Conservation (phyloP, 2,113 vertebrate genomes). For the Menidia beryllina region DNA sequence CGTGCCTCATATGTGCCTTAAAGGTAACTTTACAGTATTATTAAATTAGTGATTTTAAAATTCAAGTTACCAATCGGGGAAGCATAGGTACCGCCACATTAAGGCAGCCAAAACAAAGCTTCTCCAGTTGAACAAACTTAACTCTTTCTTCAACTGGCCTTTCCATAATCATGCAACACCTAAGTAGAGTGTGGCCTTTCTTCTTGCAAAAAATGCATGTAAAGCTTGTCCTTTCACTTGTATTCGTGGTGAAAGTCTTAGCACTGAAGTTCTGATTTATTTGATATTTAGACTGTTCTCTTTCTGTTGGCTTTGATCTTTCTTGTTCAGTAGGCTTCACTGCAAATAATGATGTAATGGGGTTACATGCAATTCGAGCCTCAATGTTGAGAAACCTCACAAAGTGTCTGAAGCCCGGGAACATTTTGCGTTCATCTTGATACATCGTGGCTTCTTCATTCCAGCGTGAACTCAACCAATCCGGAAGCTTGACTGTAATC, state of each 20-base stretch:
- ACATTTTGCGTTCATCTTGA: slow-evolving; percentile 27
- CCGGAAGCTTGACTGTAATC: slow-evolving; percentile 2
- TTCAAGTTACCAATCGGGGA: too few species aligned
- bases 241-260: slow-evolving; percentile 23
- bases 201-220: too few species aligned
- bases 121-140: too few species aligned
- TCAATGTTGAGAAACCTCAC: slow-evolving; percentile 1
- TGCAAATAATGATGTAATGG: slow-evolving; percentile 27
- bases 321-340: slow-evolving; percentile 27
- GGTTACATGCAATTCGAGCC: slow-evolving; percentile 33
- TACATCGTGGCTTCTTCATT: slow-evolving; percentile 16
- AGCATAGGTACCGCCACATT: too few species aligned
- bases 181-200: too few species aligned
- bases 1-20: too few species aligned
- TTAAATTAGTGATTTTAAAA: too few species aligned
- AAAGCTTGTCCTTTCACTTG: slow-evolving; percentile 4
- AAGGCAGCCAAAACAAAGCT: background rate
- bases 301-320: background rate
- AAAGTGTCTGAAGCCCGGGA: slow-evolving; percentile 36
- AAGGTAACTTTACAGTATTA: too few species aligned
- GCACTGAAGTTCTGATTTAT: slow-evolving; percentile 6
- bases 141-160: too few species aligned
- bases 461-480: slow-evolving; percentile 19
- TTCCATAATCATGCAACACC: too few species aligned
- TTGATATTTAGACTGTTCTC: slow-evolving; percentile 2